phyloP scores from a whole-genome alignment of 2,797 vertebrate species.

The Crenuchus spilurus region DNA sequence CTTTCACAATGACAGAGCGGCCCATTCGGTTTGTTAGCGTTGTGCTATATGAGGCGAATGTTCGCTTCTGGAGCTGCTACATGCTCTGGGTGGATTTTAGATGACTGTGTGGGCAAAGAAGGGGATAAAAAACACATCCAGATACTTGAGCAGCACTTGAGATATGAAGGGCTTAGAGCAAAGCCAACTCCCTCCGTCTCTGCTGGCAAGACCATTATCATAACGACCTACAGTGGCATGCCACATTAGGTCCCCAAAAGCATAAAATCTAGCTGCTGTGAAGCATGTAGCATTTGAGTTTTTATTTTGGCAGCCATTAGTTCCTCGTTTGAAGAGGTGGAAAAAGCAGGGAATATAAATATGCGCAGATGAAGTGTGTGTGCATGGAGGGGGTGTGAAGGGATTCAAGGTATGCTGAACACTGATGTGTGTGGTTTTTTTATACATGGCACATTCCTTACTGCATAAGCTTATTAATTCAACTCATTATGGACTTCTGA shows the following conservation, averaged over 20 bases:
- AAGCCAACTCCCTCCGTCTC: constrained; percentile 26
- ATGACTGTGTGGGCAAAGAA: neutral
- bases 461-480: constrained; percentile 49
- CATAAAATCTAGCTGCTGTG: constrained; percentile 29
- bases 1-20: constrained; percentile 35
- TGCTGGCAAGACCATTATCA: constrained; percentile 44
- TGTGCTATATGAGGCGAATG: constrained; percentile 4
- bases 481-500: constrained; percentile 49
- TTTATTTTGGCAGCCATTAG: constrained; percentile 47
- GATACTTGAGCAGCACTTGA: constrained; percentile 23
- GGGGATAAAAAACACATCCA: neutral
- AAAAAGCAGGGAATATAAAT: constrained; percentile 45
- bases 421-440: constrained; percentile 34
- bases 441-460: constrained; percentile 30
- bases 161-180: constrained; percentile 41
- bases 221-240: constrained; percentile 43
- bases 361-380: constrained; percentile 31
- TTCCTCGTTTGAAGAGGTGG: constrained; percentile 38
- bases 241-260: constrained; percentile 48
- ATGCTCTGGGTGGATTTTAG: constrained; percentile 18
- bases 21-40: constrained; percentile 34
- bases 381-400: constrained; percentile 11
- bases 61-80: neutral
- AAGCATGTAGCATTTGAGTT: constrained; percentile 7
- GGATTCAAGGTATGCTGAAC: constrained; percentile 44